Evolutionary conservation across 2,888 invertebrate genomes (phyloP).

Genomic region (Orgyia antiqua): DNA sequence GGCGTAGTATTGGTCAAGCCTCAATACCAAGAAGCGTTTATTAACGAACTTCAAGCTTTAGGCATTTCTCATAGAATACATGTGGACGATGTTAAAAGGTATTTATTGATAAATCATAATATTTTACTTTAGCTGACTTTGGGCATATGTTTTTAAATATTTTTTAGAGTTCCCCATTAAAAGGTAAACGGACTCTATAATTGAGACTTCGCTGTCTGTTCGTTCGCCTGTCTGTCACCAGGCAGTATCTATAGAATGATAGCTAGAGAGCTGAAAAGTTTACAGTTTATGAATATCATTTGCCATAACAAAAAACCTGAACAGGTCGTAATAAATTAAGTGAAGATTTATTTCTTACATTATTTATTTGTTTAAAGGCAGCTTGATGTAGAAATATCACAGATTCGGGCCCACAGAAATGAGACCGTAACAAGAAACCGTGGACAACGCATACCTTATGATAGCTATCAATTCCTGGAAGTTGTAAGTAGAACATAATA

Average conservation of each 20-base stretch:
- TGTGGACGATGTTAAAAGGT: conserved; percentile 66
- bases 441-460: conserved; percentile 48
- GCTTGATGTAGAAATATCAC: conserved; percentile 45
- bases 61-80: conserved; percentile 56
- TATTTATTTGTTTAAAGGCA: conserved; percentile 31
- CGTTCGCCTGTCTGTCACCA: no score
- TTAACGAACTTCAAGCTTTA: conserved; percentile 34
- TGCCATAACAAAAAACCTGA: no score
- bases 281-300: no score
- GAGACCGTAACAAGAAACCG: conserved; percentile 29
- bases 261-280: no score
- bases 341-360: no score
- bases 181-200: no score
- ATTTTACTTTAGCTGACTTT: no score
- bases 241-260: no score
- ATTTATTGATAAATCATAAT: conserved; percentile 3
- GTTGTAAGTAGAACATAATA: conserved; percentile 48
- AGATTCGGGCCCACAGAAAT: conserved; percentile 29
- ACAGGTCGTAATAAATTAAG: no score
- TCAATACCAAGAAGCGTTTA: conserved; percentile 40
- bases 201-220: no score
- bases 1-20: conserved; percentile 63
- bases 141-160: no score
- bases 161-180: no score
- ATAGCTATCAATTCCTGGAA: conserved; percentile 53